Base-by-base conservation (phyloP, 2,888 invertebrate genomes). In the Spisula solida region DNA sequence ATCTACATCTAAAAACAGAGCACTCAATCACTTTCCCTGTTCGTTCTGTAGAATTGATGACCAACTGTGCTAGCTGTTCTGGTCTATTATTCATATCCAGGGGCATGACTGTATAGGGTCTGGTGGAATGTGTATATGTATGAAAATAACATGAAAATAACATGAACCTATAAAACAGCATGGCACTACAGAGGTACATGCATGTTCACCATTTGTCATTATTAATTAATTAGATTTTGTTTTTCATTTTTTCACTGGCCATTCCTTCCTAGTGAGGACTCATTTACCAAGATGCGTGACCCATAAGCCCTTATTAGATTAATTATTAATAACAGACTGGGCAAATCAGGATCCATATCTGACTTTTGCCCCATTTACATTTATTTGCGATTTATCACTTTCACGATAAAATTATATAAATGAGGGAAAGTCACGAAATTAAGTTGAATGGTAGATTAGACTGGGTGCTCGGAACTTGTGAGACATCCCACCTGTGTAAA, bases 201-300 rank as follows among this genome's bases (percentile, higher is more conserved):
- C 41, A 41, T 41, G 41, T 8, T 8, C 41, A 41, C 41, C 41
- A 41, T 41, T 41, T 41, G 41, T 41, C 41, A 41, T 41, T 41
- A 41, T 41, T 41, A 41, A 41, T 41, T 41, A 41, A 41, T 41
- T 41, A 41, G 8, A 41, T 41, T 5, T 41, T 41, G 8, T 41
- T 5, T 41, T 41, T 41, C 8, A 41, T 8, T 2, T 60, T 14
- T 66, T 6, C 60, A 66, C 10, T n/a, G 25, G 10, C 34, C 31
- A 75, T 75, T 75, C 75, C 75, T 16, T 16, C 5, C 14, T 31
- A 14, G 31, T 34, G 34, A 75, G 75, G 16, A 2, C 5, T 75
- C 12, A 75, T 75, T 75, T 75, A 31, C 75, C 75, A 34, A 31
- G 75, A 75, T 75, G 75, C 75, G 34, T 75, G 75, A 75, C 75